Base-by-base conservation (phyloP, 2,888 invertebrate genomes). In the Scrobipalpa atriplicella region DNA sequence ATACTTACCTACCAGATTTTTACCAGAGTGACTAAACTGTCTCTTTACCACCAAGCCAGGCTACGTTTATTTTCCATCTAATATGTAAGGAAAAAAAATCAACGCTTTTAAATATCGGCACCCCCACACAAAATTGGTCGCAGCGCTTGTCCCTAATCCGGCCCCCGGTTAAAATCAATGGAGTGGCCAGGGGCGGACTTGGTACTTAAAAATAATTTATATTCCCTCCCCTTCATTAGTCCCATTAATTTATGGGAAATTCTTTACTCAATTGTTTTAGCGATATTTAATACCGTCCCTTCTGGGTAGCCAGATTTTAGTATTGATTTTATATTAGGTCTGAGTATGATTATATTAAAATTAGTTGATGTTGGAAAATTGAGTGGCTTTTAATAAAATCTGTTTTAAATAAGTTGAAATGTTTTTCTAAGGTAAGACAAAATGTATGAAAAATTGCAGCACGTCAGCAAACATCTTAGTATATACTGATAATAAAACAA, bases 201-300 rank as follows among this genome's bases (percentile, higher is more conserved):
- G 71, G 79, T 79, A 79, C 82, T 86, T 86, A 84, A 84, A 86
- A 86, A 84, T 84, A 84, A 86, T 84, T 86, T 82, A 82, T 79
- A 73, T 74, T 73, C 74, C 68, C 71, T 73, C 75, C 82, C 81
- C 78, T 80, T 80, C 78, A 84, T 87, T 84, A 78, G 78, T 74
- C 75, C 78, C 82, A 77, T 81, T 82, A 81, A 83, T 81, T 81
- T 81, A 76, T 78, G 75, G 76, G 72, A 78, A 80, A 84, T 82
- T 80, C 81, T 81, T 80, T 68, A 71, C 67, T 71, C 69, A 72
- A 82, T 84, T 81, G 78, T 82, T 81, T 74, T 71, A 71, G 72
- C 67, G 70, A 75, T 73, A 72, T 72, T 72, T 75, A 76, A 80
- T 82, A 80, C 41, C 63, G 19, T 13, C 41, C 38, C 29, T 56